phyloP scores from a whole-genome alignment of 92 coral and sea anemone species.

The Porites divaricata region DNA sequence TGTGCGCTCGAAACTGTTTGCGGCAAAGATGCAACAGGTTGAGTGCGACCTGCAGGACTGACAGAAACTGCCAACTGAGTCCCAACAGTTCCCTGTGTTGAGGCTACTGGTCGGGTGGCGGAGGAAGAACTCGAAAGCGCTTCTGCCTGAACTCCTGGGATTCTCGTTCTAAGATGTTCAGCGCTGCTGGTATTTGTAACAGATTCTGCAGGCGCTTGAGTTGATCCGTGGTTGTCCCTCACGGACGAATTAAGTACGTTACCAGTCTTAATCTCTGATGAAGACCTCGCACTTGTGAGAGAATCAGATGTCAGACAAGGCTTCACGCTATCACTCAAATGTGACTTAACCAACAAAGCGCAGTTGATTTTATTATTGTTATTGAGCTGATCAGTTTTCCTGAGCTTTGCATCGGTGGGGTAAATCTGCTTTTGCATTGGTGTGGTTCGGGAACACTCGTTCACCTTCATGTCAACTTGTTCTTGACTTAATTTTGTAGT shows the following conservation, averaged over 20 bases:
- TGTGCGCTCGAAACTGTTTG: conserved; percentile 16
- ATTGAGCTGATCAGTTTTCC: neutral
- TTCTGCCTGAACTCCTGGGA: conserved; percentile 11
- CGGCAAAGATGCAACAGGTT: conserved; percentile 20
- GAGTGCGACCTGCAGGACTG: conserved; percentile 15
- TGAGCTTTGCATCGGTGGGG: neutral
- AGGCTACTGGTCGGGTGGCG: conserved; percentile 28
- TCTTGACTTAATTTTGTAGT: conserved; percentile 31
- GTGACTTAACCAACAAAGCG: conserved; percentile 14
- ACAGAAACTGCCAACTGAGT: conserved; percentile 23
- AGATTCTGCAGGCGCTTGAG: neutral
- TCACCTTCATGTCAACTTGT: neutral
- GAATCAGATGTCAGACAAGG: neutral
- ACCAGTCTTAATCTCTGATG: neutral
- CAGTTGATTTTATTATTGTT: neutral
- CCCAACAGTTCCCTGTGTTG: conserved; percentile 32
- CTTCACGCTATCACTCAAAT: neutral
- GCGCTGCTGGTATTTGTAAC: neutral
- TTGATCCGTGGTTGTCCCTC: neutral
- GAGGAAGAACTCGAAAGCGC: neutral
- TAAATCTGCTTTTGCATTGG: conserved; percentile 21
- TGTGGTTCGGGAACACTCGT: conserved; percentile 37
- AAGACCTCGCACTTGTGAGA: neutral
- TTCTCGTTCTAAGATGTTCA: neutral
- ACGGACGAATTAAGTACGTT: neutral